Percentiles rank a stretch among this genome's conserved stretches.
These are phyloP conservation scores for Poecilia latipinna DNA, from an alignment of 2,113 vertebrate genomes.

Conservation along the genomic window DNA sequence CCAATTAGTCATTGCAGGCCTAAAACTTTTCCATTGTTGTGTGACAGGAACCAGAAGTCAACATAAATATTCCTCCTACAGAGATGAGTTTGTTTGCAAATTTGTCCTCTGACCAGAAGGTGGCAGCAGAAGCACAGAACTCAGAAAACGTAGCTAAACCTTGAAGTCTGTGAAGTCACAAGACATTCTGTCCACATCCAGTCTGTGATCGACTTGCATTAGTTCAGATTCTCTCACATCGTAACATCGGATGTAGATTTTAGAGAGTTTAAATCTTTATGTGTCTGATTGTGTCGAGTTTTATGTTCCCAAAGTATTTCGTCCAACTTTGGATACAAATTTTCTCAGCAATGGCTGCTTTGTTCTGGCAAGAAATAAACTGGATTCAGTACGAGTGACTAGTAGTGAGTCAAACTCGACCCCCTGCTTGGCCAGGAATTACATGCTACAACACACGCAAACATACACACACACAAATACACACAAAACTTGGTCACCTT, in stretches of 20 bases:
- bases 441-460: slow-evolving; percentile 20
- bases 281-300: neutral
- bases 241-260: neutral
- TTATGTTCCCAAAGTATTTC: neutral
- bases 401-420: slow-evolving; percentile 30
- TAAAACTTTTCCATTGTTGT: too few species aligned
- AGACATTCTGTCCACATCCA: neutral
- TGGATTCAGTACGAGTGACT: slow-evolving; percentile 1
- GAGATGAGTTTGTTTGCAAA: neutral
- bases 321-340: neutral
- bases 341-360: neutral
- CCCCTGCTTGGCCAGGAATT: slow-evolving; percentile 36
- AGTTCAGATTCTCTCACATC: neutral
- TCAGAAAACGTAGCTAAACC: neutral
- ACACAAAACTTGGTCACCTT: slow-evolving; percentile 19
- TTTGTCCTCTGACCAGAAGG: slow-evolving; percentile 31
- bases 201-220: neutral
- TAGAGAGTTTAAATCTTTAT: too few species aligned
- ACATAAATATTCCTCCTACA: neutral
- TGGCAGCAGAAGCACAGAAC: slow-evolving; percentile 45
- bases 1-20: too few species aligned
- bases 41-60: neutral
- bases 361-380: neutral
- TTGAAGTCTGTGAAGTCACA: neutral
- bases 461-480: slow-evolving; percentile 15